A percentile compares a stretch with the other conserved stretches of the same genome.
Conservation (phyloP, 2,797 vertebrate species). For the Acanthurus leucopareius region DNA sequence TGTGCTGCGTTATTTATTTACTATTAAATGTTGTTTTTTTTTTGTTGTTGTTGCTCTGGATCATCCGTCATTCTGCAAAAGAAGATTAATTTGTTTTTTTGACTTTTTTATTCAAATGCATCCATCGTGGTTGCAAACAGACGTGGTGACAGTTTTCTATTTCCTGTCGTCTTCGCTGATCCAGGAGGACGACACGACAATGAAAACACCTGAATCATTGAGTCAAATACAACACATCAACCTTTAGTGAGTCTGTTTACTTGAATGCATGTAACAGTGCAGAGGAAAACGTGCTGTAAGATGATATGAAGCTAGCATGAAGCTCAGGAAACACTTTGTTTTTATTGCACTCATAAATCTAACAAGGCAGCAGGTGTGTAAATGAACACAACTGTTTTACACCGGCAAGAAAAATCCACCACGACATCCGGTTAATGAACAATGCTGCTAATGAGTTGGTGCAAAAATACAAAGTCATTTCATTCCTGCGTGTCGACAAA, state of each 20-base stretch:
- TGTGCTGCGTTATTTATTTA: slow-evolving; percentile 7
- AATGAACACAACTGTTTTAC: too few relatives aligned
- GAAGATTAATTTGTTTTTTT: neutral
- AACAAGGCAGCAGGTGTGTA: too few relatives aligned
- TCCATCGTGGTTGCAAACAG: neutral
- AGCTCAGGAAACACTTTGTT: too few relatives aligned
- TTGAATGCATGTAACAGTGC: too few relatives aligned
- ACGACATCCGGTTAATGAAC: slow-evolving; percentile 18
- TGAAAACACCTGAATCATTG: too few relatives aligned
- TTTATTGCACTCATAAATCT: too few relatives aligned
- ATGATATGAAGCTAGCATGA: too few relatives aligned
- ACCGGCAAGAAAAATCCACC: neutral
- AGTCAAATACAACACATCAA: too few relatives aligned
- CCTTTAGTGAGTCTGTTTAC: too few relatives aligned
- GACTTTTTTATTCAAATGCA: slow-evolving; percentile 16
- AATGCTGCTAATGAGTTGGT: slow-evolving; percentile 21
- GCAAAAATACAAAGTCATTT: slow-evolving; percentile 12
- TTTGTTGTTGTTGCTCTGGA: neutral
- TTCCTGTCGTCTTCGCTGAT: neutral
- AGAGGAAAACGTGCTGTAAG: too few relatives aligned
- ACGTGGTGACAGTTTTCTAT: neutral
- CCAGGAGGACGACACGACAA: too few relatives aligned
- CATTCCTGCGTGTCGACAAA: slow-evolving; percentile 15
- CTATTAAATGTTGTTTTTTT: slow-evolving; percentile 23
- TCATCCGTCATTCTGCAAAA: slow-evolving; percentile 15